Base-by-base conservation (phyloP, 1,140 invertebrate species). In the Temnothorax nylanderi region DNA sequence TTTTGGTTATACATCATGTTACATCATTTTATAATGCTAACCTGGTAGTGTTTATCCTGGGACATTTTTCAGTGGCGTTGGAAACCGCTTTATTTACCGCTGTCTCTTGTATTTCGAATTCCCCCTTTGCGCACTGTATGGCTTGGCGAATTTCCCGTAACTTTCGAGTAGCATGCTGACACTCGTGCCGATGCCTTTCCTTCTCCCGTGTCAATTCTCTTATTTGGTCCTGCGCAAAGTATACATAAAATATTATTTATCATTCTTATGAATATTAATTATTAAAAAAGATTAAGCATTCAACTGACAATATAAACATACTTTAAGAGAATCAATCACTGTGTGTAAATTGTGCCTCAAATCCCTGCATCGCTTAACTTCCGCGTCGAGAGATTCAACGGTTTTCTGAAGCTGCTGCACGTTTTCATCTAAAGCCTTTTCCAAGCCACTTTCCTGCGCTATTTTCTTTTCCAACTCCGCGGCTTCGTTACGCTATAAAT, bases 31-130 rank as follows among this genome's bases (percentile, higher is more conserved):
- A 21, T 26, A 71, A 69, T 65, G 64, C 21, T 74, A 88, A 95
- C 96, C 94, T 95, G 2, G 93, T 90, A 16, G 95, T 95, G 0
- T 95, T 89, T 26, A 96, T 93, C 82, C 96, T 93, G 0, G 93
- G 85, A 64, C 95, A 95, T 49, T 94, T 86, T 74, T 88, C 89
- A 54, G 92, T 87, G 47, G 96, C 96, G 49, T 93, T 88, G 21
- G 56, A 71, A 18, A 92, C 58, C 6, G 88, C 77, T 76, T 92
- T 91, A 16, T 86, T 88, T 32, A 92, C 81, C 67, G 88, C 88
- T 21, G 93, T 82, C 65, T 92, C 87, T 26, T 95, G 94, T 32
- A 72, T 92, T 85, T 93, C 85, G 34, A 91, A 60, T 8, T 93
- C 90, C 3, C 90, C 91, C 7, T 37, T 81, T 44, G 81, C 47